Conservation (phyloP, 2,888 invertebrate species). For the Eilema griseolum region DNA sequence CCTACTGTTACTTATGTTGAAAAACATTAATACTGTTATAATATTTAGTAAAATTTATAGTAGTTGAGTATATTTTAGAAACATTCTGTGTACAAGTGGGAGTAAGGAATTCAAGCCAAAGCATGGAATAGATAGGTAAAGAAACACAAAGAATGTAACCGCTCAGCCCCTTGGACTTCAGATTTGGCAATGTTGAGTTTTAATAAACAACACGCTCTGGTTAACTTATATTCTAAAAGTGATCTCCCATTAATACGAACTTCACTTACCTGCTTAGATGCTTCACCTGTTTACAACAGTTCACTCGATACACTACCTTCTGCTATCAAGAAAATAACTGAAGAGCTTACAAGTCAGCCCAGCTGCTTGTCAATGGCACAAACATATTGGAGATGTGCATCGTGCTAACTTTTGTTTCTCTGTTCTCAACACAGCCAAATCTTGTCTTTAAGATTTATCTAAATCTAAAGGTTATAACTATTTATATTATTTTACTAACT, state of each 20-base stretch:
- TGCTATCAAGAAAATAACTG: background rate
- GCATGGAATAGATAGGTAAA: conserved; percentile 7
- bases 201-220: background rate
- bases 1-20: background rate
- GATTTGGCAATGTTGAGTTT: conserved; percentile 9
- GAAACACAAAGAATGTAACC: background rate
- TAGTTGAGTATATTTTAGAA: conserved; percentile 7
- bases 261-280: background rate
- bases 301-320: background rate
- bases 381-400: background rate
- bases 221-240: background rate
- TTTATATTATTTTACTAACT: conserved; percentile 7
- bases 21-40: background rate
- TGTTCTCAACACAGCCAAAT: conserved; percentile 10
- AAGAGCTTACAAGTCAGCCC: too few species aligned
- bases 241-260: background rate
- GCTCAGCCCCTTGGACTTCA: background rate
- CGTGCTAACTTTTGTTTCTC: background rate
- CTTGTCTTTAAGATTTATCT: conserved; percentile 8
- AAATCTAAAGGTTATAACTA: conserved; percentile 7
- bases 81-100: conserved; percentile 14
- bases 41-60: background rate
- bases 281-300: background rate
- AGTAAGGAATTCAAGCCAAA: conserved; percentile 8
- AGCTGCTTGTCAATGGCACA: too few species aligned